Evolutionary conservation across 1,140 invertebrate species (phyloP).

Genomic region (Colletes gigas): DNA sequence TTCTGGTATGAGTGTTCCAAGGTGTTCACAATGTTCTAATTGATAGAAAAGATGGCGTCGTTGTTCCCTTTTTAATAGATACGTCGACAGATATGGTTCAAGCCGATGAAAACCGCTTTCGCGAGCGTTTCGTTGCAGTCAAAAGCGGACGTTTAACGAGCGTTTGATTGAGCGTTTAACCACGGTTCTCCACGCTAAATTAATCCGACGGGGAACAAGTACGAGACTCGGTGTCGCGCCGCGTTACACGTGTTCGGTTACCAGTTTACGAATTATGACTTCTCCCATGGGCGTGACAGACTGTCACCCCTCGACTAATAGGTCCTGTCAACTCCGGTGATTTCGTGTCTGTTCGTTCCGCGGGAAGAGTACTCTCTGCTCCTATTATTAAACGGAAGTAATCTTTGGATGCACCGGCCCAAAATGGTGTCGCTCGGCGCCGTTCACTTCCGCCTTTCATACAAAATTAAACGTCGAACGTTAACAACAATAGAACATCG

Average conservation of each 20-base stretch:
- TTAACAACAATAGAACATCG: too few relatives aligned
- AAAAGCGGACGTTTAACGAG: conserved; percentile 35
- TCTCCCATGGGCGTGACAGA: conserved; percentile 46
- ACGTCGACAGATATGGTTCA: background rate
- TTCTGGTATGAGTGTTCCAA: too few relatives aligned
- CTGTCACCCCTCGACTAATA: conserved; percentile 68
- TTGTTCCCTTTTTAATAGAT: too few relatives aligned
- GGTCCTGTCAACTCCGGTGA: conserved; percentile 62
- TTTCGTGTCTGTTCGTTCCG: conserved; percentile 29
- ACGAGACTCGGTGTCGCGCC: conserved; percentile 30
- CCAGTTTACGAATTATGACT: conserved; percentile 63
- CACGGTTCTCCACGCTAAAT: conserved; percentile 50
- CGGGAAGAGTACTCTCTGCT: conserved; percentile 19
- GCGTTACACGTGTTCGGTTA: conserved; percentile 69
- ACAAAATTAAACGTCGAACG: background rate
- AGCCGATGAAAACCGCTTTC: background rate
- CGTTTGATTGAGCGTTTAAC: conserved; percentile 47
- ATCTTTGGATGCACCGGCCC: conserved; percentile 3
- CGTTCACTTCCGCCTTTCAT: too few relatives aligned
- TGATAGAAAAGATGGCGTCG: too few relatives aligned
- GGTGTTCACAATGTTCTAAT: too few relatives aligned
- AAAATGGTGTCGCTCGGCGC: background rate
- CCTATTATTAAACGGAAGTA: conserved; percentile 1
- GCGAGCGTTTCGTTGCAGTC: background rate
- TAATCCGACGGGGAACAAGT: conserved; percentile 51